Percentiles rank a stretch among this genome's conserved stretches.
phyloP scores from a whole-genome alignment of 1,140 invertebrate genomes.

The Aphidius ervi region DNA sequence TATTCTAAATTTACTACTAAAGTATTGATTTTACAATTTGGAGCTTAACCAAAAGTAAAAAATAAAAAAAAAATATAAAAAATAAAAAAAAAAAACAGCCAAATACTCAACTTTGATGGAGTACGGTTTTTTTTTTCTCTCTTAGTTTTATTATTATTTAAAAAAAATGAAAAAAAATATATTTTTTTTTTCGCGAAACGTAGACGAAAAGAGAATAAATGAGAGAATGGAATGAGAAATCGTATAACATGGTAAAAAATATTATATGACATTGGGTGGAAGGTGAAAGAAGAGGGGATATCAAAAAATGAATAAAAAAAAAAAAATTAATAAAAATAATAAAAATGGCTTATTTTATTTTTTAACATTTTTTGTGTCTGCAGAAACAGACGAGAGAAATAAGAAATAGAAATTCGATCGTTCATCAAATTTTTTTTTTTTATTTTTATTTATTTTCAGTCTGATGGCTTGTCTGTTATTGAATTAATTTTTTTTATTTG shows the following conservation, averaged over 20 bases:
- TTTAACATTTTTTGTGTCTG: neutral
- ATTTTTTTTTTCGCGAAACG: conserved; percentile 2
- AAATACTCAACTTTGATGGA: conserved; percentile 52
- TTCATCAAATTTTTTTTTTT: conserved; percentile 46
- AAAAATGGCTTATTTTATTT: conserved; percentile 30
- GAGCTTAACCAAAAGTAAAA: conserved; percentile 53
- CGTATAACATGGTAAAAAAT: conserved; percentile 16
- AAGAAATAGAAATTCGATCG: conserved; percentile 52
- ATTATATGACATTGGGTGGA: conserved; percentile 9
- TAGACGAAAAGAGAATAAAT: conserved; percentile 8
- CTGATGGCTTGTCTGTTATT: too few species aligned
- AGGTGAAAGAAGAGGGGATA: conserved; percentile 3
- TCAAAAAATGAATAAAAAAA: neutral
- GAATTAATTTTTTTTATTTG: too few species aligned
- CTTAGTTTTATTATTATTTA: neutral
- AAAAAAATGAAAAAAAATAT: too few species aligned
- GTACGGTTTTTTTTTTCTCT: conserved; percentile 25
- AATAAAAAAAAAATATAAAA: conserved; percentile 40
- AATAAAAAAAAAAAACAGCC: conserved; percentile 51
- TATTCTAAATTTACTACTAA: conserved; percentile 49
- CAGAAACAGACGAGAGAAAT: conserved; percentile 34
- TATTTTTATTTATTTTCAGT: too few species aligned
- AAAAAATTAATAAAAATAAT: conserved; percentile 28
- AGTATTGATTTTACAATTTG: conserved; percentile 55
- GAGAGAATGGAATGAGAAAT: conserved; percentile 16